phyloP scores from a whole-genome alignment of 2,113 vertebrate genomes.

The Gambusia affinis region DNA sequence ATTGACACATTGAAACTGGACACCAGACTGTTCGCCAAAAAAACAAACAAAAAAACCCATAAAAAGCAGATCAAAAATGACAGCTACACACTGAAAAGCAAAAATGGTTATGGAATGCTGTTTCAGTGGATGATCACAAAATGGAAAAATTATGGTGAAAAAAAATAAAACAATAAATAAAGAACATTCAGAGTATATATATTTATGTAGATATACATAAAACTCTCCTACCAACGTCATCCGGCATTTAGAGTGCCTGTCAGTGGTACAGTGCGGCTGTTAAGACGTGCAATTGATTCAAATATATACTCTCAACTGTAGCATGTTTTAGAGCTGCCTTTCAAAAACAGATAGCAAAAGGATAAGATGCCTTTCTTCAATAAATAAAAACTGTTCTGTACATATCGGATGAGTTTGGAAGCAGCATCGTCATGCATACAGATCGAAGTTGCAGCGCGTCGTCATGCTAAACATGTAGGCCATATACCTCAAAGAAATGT shows the following conservation, averaged over 20 bases:
- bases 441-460: slow-evolving; percentile 39
- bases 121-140: slow-evolving; percentile 35
- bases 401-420: slow-evolving; percentile 51
- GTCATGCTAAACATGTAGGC: slow-evolving; percentile 40
- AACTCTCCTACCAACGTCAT: slow-evolving; percentile 74
- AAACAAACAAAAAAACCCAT: neutral
- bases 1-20: slow-evolving; percentile 10
- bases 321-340: slow-evolving; percentile 67
- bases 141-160: slow-evolving; percentile 4
- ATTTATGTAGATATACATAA: neutral
- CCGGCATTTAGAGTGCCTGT: slow-evolving; percentile 69
- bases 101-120: slow-evolving; percentile 53
- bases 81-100: slow-evolving; percentile 23
- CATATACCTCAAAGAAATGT: slow-evolving; percentile 63
- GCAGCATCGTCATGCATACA: slow-evolving; percentile 73
- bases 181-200: neutral
- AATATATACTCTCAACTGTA: slow-evolving; percentile 33
- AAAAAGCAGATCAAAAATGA: slow-evolving; percentile 11
- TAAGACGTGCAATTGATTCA: slow-evolving; percentile 34
- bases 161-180: neutral
- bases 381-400: slow-evolving; percentile 68
- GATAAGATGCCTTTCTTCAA: slow-evolving; percentile 36
- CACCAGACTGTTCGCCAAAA: slow-evolving; percentile 1
- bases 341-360: slow-evolving; percentile 14
- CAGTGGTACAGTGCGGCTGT: slow-evolving; percentile 73